Conservation (phyloP, 2,113 vertebrate species). For the Menura novaehollandiae region DNA sequence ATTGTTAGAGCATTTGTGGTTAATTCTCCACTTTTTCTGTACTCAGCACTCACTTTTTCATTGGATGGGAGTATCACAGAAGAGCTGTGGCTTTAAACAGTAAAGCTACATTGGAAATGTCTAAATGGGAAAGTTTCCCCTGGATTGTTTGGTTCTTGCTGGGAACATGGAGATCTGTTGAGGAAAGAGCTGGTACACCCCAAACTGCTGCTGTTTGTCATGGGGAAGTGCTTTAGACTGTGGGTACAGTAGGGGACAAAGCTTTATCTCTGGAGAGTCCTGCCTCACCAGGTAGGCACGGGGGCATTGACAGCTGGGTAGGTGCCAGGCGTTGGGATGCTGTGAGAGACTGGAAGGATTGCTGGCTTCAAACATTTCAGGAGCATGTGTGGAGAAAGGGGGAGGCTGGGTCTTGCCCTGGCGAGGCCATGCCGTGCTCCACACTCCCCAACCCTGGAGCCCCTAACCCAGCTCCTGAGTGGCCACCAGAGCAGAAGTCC, state of each 20-base stretch:
- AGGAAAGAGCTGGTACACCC: not conserved
- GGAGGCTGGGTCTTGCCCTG: not conserved
- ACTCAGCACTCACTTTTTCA: not conserved
- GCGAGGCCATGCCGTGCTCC: not conserved
- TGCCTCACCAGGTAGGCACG: fast-evolving
- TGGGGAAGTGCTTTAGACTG: not conserved
- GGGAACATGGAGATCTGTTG: not conserved
- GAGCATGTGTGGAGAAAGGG: not conserved
- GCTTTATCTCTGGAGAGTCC: not conserved
- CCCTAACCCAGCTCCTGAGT: not conserved
- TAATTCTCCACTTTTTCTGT: not conserved
- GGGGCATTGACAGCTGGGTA: not conserved
- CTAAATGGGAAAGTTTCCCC: not conserved
- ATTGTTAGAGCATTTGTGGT: not conserved
- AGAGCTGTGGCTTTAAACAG: not conserved
- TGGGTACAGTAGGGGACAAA: not conserved
- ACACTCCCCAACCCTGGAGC: not conserved
- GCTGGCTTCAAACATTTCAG: not conserved
- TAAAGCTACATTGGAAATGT: not conserved
- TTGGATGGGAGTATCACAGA: not conserved
- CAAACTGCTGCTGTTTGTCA: not conserved
- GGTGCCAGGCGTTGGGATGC: not conserved
- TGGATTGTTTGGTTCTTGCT: not conserved
- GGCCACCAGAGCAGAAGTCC: not conserved
- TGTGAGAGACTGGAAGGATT: not conserved